Evolutionary conservation across 2,888 invertebrate genomes (phyloP), one percentile per base, ranked within the genome.

Genomic region (Troides helena): DNA sequence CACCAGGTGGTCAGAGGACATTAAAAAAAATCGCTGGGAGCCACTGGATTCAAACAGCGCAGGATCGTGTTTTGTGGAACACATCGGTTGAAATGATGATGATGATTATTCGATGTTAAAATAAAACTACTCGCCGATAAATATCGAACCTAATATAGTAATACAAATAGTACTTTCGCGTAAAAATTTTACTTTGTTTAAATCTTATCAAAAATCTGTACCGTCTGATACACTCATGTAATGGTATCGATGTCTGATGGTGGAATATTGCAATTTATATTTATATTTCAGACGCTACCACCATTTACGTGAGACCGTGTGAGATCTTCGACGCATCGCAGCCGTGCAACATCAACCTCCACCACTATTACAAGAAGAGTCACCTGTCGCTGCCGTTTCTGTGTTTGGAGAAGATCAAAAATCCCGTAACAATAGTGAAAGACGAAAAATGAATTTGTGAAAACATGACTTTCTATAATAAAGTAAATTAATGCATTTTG

Each of bases 381-480:
- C 25, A 43, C 21, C 18, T 65, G 7, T 21, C 69, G 6, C n/a
- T 43, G 8, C 69, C 69, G 57, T 69, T 57, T 36, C 65, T 69
- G 25, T 69, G 69, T 23, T 62, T 46, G 46, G 69, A 69, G 36
- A 61, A 56, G 39, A 62, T 69, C 57, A 69, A 69, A 23, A 69
- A 69, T 36, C 69, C 69, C 12, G 57, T 61, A 17, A 30, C 14
- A 50, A 63, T 21, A n/a, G 62, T 43, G 57, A 53, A 60, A 14
- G 30, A 46, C 6, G 39, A 64, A 23, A 62, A 46, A 23, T 62
- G 53, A 53, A n/a, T 18, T n/a, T n/a, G n/a, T n/a, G 23, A 62
- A 25, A 60, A 17, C 18, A 14, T 58, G 8, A 23, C 21, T 23
- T 58, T 58, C 23, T 8, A 23, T 12, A 58, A 58, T 58, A 58